Percentiles rank a stretch among this genome's conserved stretches.
Evolutionary conservation across 1,140 invertebrate genomes (phyloP).

Genomic region (Drosophila hydei): DNA sequence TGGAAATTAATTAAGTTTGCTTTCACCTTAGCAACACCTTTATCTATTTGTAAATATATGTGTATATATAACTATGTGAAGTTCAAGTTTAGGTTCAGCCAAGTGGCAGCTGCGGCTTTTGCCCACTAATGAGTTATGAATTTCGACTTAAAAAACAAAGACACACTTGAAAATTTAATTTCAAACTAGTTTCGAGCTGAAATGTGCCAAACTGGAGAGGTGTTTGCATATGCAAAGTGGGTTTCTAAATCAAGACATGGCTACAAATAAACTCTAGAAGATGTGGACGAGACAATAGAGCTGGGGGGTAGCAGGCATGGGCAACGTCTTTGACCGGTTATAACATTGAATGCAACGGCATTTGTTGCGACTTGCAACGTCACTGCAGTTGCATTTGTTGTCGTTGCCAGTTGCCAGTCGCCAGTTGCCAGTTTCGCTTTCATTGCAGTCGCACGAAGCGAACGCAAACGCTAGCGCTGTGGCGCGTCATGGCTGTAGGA

Average conservation of each 20-base stretch:
- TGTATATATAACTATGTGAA: conserved; percentile 39
- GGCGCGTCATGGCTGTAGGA: conserved; percentile 35
- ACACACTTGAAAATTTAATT: conserved; percentile 50
- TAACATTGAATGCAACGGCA: conserved; percentile 61
- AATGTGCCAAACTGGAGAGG: conserved; percentile 57
- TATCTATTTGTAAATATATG: too few species aligned
- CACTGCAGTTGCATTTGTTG: conserved; percentile 40
- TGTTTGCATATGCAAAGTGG: conserved; percentile 70
- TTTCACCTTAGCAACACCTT: conserved; percentile 21
- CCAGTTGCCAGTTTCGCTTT: conserved; percentile 72
- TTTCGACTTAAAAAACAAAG: conserved; percentile 38
- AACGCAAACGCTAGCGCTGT: conserved; percentile 32
- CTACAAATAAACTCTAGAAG: not conserved
- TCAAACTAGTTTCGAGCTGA: conserved; percentile 65
- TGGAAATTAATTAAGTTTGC: conserved; percentile 20
- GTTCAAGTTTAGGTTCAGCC: conserved; percentile 76
- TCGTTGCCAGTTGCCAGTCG: conserved; percentile 36
- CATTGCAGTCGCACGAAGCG: conserved; percentile 61
- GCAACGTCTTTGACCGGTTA: conserved; percentile 70
- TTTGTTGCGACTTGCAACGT: conserved; percentile 61
- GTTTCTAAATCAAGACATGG: conserved; percentile 67
- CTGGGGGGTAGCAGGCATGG: not conserved
- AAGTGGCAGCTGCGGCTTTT: conserved; percentile 17
- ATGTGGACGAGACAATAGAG: not conserved
- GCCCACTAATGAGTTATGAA: conserved; percentile 65